Percentiles rank a stretch among this genome's conserved stretches.
These are phyloP conservation scores for Calcarius lapponicus DNA, from an alignment of 2,797 vertebrate genomes.

Conservation along the genomic window DNA sequence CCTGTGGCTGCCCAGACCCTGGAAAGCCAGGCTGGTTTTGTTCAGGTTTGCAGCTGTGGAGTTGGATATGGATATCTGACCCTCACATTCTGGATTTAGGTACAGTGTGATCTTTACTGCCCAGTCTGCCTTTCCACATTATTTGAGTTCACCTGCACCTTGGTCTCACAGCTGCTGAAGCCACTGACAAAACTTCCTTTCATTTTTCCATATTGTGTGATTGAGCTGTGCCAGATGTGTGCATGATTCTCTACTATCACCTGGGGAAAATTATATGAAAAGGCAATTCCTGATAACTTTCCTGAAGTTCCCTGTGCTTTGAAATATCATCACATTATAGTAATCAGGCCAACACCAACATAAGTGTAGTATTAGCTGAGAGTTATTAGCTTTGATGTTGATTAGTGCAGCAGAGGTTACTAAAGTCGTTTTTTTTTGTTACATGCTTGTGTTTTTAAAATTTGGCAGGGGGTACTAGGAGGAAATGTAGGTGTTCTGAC, in stretches of 20 bases:
- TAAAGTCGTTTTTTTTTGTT: neutral
- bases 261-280: neutral
- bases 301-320: neutral
- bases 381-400: neutral
- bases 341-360: neutral
- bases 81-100: neutral
- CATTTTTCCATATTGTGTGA: fast-evolving
- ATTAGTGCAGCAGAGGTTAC: neutral
- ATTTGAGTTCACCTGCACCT: neutral
- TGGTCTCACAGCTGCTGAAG: neutral
- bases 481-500: neutral
- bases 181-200: neutral
- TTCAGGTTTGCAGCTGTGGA: neutral
- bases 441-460: neutral
- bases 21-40: neutral
- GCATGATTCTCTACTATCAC: neutral
- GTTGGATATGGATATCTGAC: neutral
- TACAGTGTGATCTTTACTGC: neutral
- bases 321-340: neutral
- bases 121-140: neutral
- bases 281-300: neutral
- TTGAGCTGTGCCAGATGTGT: neutral
- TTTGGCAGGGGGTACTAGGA: neutral
- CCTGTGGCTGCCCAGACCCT: neutral
- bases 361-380: neutral